Evolutionary conservation across 2,888 invertebrate species (phyloP), one percentile per base, ranked within the genome.

Genomic region (Cecidostiba fungosa): DNA sequence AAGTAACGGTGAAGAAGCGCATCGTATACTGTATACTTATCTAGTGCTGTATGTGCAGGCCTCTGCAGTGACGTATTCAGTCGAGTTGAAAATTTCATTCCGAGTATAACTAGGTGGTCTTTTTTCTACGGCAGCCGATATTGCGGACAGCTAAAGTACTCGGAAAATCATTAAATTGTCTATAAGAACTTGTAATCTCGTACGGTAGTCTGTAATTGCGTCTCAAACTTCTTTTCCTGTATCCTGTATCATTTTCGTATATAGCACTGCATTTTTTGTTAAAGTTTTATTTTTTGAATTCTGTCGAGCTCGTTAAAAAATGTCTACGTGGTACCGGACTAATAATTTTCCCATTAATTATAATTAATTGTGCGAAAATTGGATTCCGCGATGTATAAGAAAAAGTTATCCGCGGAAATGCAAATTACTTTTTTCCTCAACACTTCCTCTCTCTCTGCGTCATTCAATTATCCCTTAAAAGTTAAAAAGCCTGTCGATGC

Each of bases 61-160:
- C 32, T 10, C n/a, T n/a, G n/a, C 4, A 73, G 66, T 74, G 74
- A 84, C 50, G 69, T 74, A 74, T 69, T 69, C 59, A 54, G 69
- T 80, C 69, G 8, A 76, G 76, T 54, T 80, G 84, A 76, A 84
- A 84, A 80, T 80, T 80, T 80, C 2, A 76, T 80, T 80, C 74
- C 29, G 32, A 8, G 79, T 79, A 76, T 74, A 66, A 59, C 19
- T 32, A 74, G 73, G 36, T 73, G 26, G 73, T 73, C 32, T 62
- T 69, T 84, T 77, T 84, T 19, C 16, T 50, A 6, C 36, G 10
- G 47, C 4, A 14, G 3, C 47, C 16, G 23, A 76, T n/a, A 12
- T 43, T 12, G 54, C 54, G n/a, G n/a, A n/a, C 8, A 59, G 54
- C 23, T 72, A n/a, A 50, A 72, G 39, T 82, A 77, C 39, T 36